A percentile compares a stretch with the other conserved stretches of the same genome.
phyloP scores from a whole-genome alignment of 2,797 vertebrate genomes.

The Tympanoctomys barrerae region DNA sequence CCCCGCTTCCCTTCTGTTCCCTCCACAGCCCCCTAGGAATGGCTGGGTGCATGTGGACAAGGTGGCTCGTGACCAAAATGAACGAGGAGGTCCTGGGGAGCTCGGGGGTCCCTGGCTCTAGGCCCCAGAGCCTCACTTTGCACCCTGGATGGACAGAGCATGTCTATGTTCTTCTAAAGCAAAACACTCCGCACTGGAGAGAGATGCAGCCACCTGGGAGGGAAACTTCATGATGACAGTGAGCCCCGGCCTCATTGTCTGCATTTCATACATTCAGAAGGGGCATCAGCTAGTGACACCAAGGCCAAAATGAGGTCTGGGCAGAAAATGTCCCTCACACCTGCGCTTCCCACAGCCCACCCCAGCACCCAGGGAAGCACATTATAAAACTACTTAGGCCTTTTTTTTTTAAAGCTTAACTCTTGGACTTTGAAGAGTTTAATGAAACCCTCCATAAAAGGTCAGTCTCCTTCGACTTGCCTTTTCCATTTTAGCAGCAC shows the following conservation, averaged over 20 bases:
- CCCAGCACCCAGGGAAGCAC: not conserved
- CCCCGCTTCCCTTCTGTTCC: not conserved
- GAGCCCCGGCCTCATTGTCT: not conserved
- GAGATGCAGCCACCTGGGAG: not conserved
- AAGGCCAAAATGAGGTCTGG: not conserved
- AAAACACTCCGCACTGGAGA: not conserved
- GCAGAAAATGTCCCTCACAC: not conserved
- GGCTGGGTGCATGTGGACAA: rapidly evolving
- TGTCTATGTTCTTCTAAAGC: not conserved
- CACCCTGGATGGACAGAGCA: not conserved
- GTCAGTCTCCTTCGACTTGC: constrained; percentile 17
- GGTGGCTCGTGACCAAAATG: not conserved
- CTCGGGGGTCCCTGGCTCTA: too few species aligned
- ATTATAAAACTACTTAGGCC: not conserved
- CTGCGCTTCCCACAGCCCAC: not conserved
- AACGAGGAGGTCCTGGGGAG: too few species aligned
- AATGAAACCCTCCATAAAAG: constrained; percentile 61
- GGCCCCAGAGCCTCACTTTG: not conserved
- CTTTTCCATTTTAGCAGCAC: constrained; percentile 48
- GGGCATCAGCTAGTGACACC: not conserved
- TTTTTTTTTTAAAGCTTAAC: constrained; percentile 12
- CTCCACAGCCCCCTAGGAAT: not conserved
- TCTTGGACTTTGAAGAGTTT: constrained; percentile 35
- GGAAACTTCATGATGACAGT: not conserved
- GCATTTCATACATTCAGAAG: not conserved